phyloP scores from a whole-genome alignment of 2,113 vertebrate genomes.

The Megaleporinus macrocephalus region DNA sequence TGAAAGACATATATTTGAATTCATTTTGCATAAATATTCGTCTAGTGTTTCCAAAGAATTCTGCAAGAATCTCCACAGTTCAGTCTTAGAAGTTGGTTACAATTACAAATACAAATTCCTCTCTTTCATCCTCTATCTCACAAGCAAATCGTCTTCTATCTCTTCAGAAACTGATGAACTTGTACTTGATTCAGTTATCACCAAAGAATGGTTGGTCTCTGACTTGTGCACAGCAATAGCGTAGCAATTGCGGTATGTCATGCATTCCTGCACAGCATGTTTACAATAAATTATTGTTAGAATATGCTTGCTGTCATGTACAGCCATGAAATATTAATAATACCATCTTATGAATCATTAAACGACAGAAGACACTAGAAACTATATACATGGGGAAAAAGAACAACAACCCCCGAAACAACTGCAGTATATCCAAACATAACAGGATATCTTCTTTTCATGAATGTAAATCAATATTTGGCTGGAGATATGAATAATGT shows the following conservation, averaged over 20 bases:
- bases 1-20: too few species aligned
- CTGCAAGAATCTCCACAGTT: too few species aligned
- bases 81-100: too few species aligned
- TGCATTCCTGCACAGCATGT: background rate
- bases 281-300: background rate
- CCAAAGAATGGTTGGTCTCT: background rate
- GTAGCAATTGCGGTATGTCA: background rate
- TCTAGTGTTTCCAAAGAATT: too few species aligned
- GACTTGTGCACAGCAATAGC: background rate
- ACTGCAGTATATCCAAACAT: background rate
- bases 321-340: background rate
- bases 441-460: background rate
- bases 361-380: background rate
- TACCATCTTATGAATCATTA: background rate
- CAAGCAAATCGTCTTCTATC: too few species aligned
- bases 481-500: background rate
- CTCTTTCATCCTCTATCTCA: too few species aligned
- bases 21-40: too few species aligned
- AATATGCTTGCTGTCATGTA: background rate
- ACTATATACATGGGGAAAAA: background rate
- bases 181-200: too few species aligned
- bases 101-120: too few species aligned
- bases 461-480: background rate
- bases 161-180: too few species aligned
- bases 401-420: background rate